phyloP scores from a whole-genome alignment of 1,140 invertebrate genomes.

The Pissodes strobi region DNA sequence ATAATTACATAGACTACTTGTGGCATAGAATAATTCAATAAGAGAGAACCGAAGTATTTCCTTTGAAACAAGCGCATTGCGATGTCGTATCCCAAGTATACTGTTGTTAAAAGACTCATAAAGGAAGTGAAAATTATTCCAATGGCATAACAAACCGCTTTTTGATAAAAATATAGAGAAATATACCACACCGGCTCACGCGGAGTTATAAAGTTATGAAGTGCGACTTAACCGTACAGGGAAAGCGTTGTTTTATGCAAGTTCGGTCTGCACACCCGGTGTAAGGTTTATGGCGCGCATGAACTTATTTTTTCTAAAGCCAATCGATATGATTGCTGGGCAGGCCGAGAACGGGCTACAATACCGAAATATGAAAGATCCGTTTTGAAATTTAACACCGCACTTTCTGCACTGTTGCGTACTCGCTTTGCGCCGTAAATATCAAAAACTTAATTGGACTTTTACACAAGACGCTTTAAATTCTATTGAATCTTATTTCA shows the following conservation, averaged over 20 bases:
- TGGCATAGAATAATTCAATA: too few relatives aligned
- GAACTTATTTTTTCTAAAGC: slow-evolving; percentile 52
- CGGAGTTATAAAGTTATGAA: slow-evolving; percentile 31
- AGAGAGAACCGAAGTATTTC: too few relatives aligned
- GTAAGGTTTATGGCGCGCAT: slow-evolving; percentile 44
- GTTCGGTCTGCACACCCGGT: slow-evolving; percentile 43
- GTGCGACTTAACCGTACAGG: slow-evolving; percentile 36
- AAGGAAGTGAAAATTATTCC: too few relatives aligned
- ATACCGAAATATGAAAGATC: slow-evolving; percentile 32
- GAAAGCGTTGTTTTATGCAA: slow-evolving; percentile 47
- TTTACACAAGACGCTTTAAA: too few relatives aligned
- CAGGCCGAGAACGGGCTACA: slow-evolving; percentile 23
- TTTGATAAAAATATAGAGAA: slow-evolving; percentile 1
- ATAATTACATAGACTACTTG: too few relatives aligned
- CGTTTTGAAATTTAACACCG: slow-evolving; percentile 25
- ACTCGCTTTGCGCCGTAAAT: too few relatives aligned
- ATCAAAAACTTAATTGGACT: too few relatives aligned
- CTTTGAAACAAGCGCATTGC: too few relatives aligned
- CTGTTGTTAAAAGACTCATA: too few relatives aligned
- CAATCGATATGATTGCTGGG: slow-evolving; percentile 40
- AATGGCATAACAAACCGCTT: too few relatives aligned
- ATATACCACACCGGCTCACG: slow-evolving; percentile 21
- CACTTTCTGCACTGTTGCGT: slow-evolving; percentile 8
- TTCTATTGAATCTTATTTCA: too few relatives aligned
- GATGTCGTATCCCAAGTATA: too few relatives aligned